phyloP scores from a whole-genome alignment of 2,797 vertebrate species.

The Coccyzus lansbergi region DNA sequence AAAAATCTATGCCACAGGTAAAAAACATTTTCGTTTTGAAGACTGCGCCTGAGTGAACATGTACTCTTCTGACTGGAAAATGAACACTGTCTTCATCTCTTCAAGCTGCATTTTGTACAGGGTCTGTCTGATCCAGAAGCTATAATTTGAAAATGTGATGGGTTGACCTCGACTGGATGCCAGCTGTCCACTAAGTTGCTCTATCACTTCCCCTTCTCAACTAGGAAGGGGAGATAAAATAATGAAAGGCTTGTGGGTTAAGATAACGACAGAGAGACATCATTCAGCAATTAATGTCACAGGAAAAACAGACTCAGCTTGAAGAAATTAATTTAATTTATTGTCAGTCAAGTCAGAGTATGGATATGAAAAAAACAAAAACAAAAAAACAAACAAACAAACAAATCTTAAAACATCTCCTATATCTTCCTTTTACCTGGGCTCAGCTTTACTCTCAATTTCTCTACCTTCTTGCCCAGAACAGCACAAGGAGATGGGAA shows the following conservation, averaged over 20 bases:
- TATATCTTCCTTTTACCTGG: not conserved
- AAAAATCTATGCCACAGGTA: not conserved
- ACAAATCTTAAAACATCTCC: not conserved
- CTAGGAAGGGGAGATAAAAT: too few species aligned
- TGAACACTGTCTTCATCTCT: not conserved
- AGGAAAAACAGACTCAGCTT: not conserved
- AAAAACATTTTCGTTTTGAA: not conserved
- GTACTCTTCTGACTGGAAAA: not conserved
- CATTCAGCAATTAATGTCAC: not conserved
- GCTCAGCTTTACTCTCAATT: not conserved
- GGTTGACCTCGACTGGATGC: not conserved
- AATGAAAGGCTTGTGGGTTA: too few species aligned
- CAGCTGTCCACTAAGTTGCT: not conserved
- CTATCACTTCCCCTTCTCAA: not conserved
- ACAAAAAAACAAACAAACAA: too few species aligned
- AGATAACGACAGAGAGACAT: not conserved
- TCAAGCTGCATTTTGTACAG: not conserved
- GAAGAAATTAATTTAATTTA: not conserved
- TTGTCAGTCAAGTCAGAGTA: not conserved
- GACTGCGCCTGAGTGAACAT: not conserved
- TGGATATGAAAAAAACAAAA: not conserved
- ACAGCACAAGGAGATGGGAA: rapidly evolving
- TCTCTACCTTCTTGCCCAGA: not conserved
- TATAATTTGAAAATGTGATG: not conserved
- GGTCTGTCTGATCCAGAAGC: not conserved